Evolutionary conservation across 2,888 invertebrate species (phyloP), one percentile per base, ranked within the genome.

Genomic region (Watsonalla cultraria): DNA sequence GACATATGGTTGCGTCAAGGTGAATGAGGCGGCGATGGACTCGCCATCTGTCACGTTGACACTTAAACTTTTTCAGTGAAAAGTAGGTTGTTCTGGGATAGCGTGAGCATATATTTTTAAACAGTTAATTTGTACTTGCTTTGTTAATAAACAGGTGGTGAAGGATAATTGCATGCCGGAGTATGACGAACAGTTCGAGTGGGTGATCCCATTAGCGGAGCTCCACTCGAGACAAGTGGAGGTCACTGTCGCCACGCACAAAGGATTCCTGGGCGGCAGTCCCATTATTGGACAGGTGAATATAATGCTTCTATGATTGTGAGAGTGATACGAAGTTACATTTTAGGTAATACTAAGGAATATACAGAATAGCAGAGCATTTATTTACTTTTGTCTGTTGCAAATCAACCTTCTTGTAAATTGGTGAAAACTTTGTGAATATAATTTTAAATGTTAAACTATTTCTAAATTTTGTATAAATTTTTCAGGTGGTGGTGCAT

Each of bases 101-200:
- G 24, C 24, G 24, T 24, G 24, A 24, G 4, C 24, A 24, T 24
- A 24, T 24, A 24, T 24, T 24, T 24, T 24, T 2, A 24, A 24
- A 2, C 24, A 24, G 24, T 24, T 24, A 24, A 24, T 24, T 1
- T 24, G 24, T 24, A 33, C 15, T 42, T 11, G 8, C 11, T 42
- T 42, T 47, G 6, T 9, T 42, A 9, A 11, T 39, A 47, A n/a
- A 9, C 35, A 94, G 93, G 93, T 93, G 11, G 89, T 96, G 58
- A 97, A 97, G 78, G 97, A 98, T 81, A 97, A 94, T 76, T 97
- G 97, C 74, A 96, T 96, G 92, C 98, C 98, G 0, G 92, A 95
- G 34, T 98, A 95, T 80, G 98, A 98, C 82, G 96, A 97, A 76
- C 95, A 95, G 65, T 97, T 98, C 76, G 98, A 98, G 80, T 98